Evolutionary conservation across 53 echinoderm and acorn worm species (phyloP), one percentile per base, ranked within the genome.

Genomic region (Holothuria leucospilota): DNA sequence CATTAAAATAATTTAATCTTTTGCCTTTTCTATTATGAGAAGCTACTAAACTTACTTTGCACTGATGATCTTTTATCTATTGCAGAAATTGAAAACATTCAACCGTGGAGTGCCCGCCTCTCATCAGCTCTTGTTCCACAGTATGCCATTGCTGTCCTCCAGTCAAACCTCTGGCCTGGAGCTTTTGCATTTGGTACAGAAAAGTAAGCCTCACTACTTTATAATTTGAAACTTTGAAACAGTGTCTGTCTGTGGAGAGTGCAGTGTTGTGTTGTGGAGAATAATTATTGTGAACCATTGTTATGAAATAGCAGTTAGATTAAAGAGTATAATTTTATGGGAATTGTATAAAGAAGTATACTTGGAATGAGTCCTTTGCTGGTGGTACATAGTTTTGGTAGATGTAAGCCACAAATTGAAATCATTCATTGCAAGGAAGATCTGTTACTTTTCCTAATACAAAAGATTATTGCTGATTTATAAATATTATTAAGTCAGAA

Each of bases 151-250:
- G 93, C 96, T 61, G 59, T 96, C 51, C 86, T 96, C 67, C 96
- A 96, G 69, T 96, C 96, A 11, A 96, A 96, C 86, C 91, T 96
- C 28, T 96, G 96, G 96, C 96, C 96, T 39, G 96, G 96, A 65
- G 94, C 96, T 28, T 94, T 41, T 85, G 96, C 96, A n/a, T 96
- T 96, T 71, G 96, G 96, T 85, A 94, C 96, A 56, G 96, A 96
- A 39, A 96, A 94, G 96, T 94, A 91, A 94, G 96, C 69, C 8
- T 56, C 38, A 59, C 58, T n/a, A 2, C 10, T 63, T 20, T 49
- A 24, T 11, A 61, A 18, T 15, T 7, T 82, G 84, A 20, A 62
- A 26, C 65, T 20, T 34, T 10, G 14, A 63, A 34, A 34, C 16
- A 12, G 23, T 28, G 21, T 40, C 25, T 68, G 20, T 29, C 29